Conservation (phyloP, 1,140 invertebrate genomes). For the Homarus americanus region DNA sequence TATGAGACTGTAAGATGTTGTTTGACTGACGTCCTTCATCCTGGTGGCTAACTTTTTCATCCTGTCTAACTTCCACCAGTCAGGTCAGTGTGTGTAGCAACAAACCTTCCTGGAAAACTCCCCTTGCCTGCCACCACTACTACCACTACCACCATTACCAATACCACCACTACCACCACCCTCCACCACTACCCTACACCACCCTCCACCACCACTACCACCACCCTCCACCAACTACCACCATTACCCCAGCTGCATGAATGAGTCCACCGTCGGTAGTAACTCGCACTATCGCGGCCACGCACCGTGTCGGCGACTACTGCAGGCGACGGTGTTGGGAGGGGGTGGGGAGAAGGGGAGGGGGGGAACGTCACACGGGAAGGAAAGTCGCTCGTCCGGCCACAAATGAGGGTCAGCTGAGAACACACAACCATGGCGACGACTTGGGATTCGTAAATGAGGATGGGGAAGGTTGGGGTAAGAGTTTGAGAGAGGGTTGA, state of each 20-base stretch:
- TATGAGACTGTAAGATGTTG: too few species aligned
- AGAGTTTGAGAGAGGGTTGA: too few species aligned
- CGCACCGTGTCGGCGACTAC: slow-evolving; percentile 57
- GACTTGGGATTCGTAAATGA: too few species aligned
- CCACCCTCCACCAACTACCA: not conserved
- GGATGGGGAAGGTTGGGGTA: too few species aligned
- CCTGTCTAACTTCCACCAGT: too few species aligned
- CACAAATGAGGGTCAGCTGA: not conserved
- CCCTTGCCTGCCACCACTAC: not conserved
- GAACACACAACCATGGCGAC: not conserved
- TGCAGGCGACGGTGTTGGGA: slow-evolving; percentile 6
- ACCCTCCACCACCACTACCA: not conserved
- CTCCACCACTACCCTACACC: not conserved
- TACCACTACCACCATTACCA: not conserved
- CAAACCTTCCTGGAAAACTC: not conserved
- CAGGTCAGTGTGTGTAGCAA: too few species aligned
- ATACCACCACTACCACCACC: not conserved
- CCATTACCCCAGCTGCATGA: slow-evolving; percentile 17
- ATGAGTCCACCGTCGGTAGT: slow-evolving; percentile 52
- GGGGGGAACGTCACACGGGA: not conserved
- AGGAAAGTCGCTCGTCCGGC: slow-evolving; percentile 33
- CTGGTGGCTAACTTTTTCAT: too few species aligned
- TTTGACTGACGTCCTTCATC: too few species aligned
- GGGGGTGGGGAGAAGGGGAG: not conserved
- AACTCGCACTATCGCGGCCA: slow-evolving; percentile 69